A percentile compares a stretch with the other conserved stretches of the same genome.
phyloP scores from a whole-genome alignment of 35 echinoderm and acorn worm genomes.

The Nesometra sesokonis region DNA sequence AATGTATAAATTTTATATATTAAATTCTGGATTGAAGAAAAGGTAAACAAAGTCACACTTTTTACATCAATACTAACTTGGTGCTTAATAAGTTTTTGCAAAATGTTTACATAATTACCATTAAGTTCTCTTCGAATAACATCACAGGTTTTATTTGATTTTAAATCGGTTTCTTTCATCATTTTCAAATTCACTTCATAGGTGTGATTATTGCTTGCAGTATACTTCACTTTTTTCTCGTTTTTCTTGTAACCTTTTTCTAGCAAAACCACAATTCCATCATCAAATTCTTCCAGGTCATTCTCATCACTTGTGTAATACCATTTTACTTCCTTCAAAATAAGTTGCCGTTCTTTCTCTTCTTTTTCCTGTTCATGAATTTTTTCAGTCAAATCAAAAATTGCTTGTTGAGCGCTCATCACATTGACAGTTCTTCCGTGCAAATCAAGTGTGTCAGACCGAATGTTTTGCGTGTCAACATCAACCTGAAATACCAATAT shows the following conservation, averaged over 20 bases:
- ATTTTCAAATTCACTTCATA: not conserved
- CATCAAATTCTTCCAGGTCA: not conserved
- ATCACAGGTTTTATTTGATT: not conserved
- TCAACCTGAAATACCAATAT: not conserved
- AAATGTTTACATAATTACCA: not conserved
- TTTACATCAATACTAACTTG: no score
- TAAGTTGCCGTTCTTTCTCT: not conserved
- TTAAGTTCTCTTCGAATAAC: not conserved
- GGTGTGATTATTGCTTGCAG: not conserved
- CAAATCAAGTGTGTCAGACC: not conserved
- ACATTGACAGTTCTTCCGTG: not conserved
- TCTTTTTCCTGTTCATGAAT: not conserved
- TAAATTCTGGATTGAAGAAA: no score
- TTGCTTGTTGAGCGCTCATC: not conserved
- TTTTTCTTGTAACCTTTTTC: not conserved
- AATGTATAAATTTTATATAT: no score
- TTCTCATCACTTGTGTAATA: not conserved
- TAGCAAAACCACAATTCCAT: not conserved
- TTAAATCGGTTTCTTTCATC: not conserved
- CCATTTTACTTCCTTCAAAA: not conserved
- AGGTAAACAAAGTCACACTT: no score
- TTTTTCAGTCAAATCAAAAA: not conserved
- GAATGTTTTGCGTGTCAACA: not conserved
- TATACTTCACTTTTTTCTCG: not conserved
- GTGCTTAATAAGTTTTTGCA: no score